These are phyloP conservation scores for Fragum fragum DNA, from an alignment of 2,888 invertebrate genomes.

Conservation along the genomic window DNA sequence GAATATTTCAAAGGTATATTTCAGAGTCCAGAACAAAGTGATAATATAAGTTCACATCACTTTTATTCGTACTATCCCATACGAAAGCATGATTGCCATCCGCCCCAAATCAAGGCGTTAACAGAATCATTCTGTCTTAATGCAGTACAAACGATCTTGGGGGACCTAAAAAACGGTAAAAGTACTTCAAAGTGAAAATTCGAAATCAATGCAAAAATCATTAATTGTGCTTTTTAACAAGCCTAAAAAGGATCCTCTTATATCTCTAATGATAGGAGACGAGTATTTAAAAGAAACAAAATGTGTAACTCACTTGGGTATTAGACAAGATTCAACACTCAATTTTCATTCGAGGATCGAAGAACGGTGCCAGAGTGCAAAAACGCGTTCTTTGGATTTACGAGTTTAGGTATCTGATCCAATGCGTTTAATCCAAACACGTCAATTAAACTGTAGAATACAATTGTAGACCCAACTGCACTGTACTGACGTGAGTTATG, in stretches of 20 bases:
- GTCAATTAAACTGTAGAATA: conserved; percentile 11
- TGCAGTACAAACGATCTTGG: neutral
- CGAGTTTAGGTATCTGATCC: too few relatives aligned
- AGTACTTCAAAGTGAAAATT: conserved; percentile 9
- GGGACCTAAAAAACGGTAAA: neutral
- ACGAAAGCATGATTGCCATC: neutral
- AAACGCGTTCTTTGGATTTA: conserved; percentile 2
- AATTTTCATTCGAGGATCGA: too few relatives aligned
- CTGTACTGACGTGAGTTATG: conserved; percentile 4
- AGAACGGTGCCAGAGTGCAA: neutral
- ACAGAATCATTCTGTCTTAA: neutral
- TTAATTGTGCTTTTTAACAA: neutral
- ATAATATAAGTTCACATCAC: too few relatives aligned
- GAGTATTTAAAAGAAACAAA: neutral
- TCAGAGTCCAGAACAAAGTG: neutral
- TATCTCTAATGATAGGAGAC: neutral
- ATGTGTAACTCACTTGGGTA: too few relatives aligned
- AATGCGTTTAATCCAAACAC: conserved; percentile 1
- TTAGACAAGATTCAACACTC: too few relatives aligned
- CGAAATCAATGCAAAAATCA: conserved; percentile 13
- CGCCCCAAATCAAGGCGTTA: neutral
- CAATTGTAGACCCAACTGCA: neutral
- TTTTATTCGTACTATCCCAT: neutral
- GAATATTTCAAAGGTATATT: neutral
- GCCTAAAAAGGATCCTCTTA: too few relatives aligned